phyloP scores from a whole-genome alignment of 2,888 invertebrate species.

The Hyppa rectilinea region DNA sequence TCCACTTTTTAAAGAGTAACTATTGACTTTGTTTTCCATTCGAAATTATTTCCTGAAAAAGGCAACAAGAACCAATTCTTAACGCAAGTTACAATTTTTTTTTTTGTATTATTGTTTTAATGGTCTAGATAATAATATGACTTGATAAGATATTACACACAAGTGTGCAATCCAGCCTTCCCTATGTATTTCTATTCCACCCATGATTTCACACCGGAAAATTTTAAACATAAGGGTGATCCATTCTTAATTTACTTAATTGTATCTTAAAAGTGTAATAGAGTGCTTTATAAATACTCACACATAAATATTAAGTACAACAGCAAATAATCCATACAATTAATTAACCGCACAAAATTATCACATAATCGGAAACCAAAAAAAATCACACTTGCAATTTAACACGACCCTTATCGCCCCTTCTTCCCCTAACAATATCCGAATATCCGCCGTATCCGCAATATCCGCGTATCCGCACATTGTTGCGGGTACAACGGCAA shows the following conservation, averaged over 20 bases:
- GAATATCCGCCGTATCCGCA: conserved; percentile 57
- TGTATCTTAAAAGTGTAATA: background rate
- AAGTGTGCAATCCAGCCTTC: too few relatives aligned
- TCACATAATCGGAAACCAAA: conserved; percentile 59
- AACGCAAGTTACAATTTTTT: too few relatives aligned
- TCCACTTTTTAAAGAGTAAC: background rate
- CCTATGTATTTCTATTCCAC: background rate
- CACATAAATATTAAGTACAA: background rate
- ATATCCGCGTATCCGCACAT: conserved; percentile 59
- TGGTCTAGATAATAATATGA: background rate
- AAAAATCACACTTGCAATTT: conserved; percentile 67
- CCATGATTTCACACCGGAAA: background rate
- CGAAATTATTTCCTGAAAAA: background rate
- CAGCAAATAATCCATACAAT: conserved; percentile 27
- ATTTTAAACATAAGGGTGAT: too few relatives aligned
- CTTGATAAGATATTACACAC: background rate
- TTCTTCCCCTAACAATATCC: conserved; percentile 68
- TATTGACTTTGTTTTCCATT: background rate
- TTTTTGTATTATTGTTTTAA: background rate
- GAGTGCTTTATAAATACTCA: background rate
- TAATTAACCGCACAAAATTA: conserved; percentile 52
- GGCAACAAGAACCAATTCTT: background rate
- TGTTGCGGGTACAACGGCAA: conserved; percentile 70
- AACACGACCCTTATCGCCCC: conserved; percentile 65
- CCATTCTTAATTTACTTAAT: background rate